A percentile compares a stretch with the other conserved stretches of the same genome.
These are phyloP conservation scores for Panopea generosa DNA, from an alignment of 2,888 invertebrate species.

Conservation along the genomic window DNA sequence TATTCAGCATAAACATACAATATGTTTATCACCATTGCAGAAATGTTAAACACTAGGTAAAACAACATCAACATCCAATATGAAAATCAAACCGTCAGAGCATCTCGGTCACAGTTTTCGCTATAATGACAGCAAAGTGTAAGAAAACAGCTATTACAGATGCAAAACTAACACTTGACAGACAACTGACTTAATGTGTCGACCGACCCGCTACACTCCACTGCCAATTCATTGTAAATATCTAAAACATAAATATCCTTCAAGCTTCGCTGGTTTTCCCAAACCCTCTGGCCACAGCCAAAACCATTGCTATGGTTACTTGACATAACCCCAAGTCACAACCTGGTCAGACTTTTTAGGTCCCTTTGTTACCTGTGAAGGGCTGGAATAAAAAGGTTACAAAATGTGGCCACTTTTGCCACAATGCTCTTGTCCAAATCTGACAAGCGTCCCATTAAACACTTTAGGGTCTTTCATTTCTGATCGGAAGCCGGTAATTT, in stretches of 20 bases:
- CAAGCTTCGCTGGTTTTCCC: conserved; percentile 12
- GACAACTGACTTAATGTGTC: too few relatives aligned
- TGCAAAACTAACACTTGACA: too few relatives aligned
- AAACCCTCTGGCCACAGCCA: conserved; percentile 12
- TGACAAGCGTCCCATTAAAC: conserved; percentile 36
- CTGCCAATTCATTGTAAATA: neutral
- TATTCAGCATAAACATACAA: too few relatives aligned
- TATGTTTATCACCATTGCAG: too few relatives aligned
- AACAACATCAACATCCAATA: too few relatives aligned
- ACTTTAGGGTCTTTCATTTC: conserved; percentile 17
- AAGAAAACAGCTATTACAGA: too few relatives aligned
- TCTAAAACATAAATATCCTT: conserved; percentile 9
- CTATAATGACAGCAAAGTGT: too few relatives aligned
- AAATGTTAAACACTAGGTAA: too few relatives aligned
- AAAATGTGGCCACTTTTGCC: conserved; percentile 1
- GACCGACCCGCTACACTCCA: too few relatives aligned
- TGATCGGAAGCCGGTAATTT: conserved; percentile 31
- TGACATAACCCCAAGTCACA: conserved; percentile 12
- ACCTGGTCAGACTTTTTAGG: too few relatives aligned
- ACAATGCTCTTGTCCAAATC: conserved; percentile 19
- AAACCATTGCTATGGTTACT: conserved; percentile 20
- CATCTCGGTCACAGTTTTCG: too few relatives aligned
- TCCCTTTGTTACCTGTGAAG: neutral
- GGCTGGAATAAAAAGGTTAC: neutral
- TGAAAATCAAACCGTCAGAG: too few relatives aligned